Evolutionary conservation across 2,888 invertebrate species (phyloP).

Genomic region (Habroteleia sp.): DNA sequence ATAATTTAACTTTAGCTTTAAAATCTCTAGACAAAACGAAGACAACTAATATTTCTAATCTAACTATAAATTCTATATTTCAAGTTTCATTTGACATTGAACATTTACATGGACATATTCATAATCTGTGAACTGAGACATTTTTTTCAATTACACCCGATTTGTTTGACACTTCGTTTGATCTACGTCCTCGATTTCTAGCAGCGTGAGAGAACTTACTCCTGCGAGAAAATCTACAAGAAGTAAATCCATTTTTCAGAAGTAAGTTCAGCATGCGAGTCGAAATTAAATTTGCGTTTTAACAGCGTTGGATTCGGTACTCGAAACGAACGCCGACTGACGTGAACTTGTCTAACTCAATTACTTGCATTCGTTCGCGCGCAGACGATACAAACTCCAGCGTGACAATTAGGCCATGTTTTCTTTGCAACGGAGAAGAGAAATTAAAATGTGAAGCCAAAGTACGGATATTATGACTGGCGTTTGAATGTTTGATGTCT

Average conservation of each 20-base stretch:
- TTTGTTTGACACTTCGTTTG: no score
- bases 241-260: constrained; percentile 35
- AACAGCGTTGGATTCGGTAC: constrained; percentile 32
- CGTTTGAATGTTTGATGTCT: constrained; percentile 21
- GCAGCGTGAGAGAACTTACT: constrained; percentile 17
- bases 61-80: no score
- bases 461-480: background rate
- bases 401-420: constrained; percentile 28
- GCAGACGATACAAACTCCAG: constrained; percentile 9
- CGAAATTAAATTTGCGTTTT: constrained; percentile 55
- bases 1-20: no score
- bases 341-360: constrained; percentile 40
- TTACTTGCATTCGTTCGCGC: constrained; percentile 20
- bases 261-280: constrained; percentile 37
- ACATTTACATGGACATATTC: no score
- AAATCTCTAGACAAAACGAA: no score
- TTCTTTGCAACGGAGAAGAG: no score
- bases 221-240: constrained; percentile 45
- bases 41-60: no score
- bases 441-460: background rate
- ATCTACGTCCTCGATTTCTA: constrained; percentile 54
- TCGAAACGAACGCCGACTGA: constrained; percentile 42
- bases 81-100: no score
- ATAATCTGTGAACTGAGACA: no score
- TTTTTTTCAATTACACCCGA: no score